Evolutionary conservation across 30 jellyfish, hydroid and myxozoan species (phyloP).

Genomic region (Haliclystus octoradiatus): DNA sequence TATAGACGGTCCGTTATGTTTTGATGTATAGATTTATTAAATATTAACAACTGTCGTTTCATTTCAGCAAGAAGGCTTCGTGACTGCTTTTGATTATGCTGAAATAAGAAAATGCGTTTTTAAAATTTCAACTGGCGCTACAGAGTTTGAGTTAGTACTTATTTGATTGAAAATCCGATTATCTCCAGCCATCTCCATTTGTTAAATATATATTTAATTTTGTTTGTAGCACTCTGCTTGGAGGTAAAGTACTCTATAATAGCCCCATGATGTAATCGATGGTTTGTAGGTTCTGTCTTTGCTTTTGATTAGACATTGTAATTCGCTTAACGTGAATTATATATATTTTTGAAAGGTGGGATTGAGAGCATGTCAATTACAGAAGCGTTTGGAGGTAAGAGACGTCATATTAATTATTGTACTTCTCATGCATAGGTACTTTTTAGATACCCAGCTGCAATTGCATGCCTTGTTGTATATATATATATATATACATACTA

Average conservation of each 20-base stretch:
- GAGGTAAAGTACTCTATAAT: slow-evolving; percentile 59
- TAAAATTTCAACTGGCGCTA: slow-evolving; percentile 83
- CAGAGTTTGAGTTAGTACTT: slow-evolving; percentile 82
- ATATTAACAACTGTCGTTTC: too few species aligned
- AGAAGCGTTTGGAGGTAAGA: slow-evolving; percentile 99
- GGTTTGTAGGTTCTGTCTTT: background rate
- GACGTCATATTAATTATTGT: too few species aligned
- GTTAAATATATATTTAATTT: background rate
- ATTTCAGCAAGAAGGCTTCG: slow-evolving; percentile 36
- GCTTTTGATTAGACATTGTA: background rate
- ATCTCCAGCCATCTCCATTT: too few species aligned
- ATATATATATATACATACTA: too few species aligned
- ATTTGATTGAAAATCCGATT: too few species aligned
- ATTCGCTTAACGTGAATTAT: background rate
- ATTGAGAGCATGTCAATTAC: slow-evolving; percentile 98
- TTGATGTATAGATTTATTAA: background rate
- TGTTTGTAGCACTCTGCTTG: slow-evolving; percentile 86
- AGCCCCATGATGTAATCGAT: too few species aligned
- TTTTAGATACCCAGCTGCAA: background rate
- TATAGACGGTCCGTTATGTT: background rate
- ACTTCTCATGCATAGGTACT: too few species aligned
- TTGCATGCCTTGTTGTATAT: background rate
- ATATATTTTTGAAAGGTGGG: slow-evolving; percentile 53
- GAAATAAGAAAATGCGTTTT: slow-evolving; percentile 70
- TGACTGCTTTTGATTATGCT: slow-evolving; percentile 85